phyloP scores from a whole-genome alignment of 2,797 vertebrate genomes.

The Calcarius lapponicus region DNA sequence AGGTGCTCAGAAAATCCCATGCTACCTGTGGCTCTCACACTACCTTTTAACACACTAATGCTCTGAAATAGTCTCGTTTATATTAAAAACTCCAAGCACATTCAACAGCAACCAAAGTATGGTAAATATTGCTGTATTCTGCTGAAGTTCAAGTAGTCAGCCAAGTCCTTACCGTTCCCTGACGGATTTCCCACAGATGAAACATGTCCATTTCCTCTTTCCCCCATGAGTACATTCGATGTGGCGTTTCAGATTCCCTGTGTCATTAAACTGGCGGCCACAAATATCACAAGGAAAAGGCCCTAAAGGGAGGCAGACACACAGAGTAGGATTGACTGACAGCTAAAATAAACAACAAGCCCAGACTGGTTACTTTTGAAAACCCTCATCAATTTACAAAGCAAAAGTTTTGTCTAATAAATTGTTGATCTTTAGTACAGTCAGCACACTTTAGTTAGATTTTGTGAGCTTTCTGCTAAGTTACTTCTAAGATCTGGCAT shows the following conservation, averaged over 20 bases:
- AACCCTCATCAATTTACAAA: not conserved
- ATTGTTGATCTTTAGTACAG: not conserved
- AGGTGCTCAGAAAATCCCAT: not conserved
- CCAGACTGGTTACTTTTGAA: not conserved
- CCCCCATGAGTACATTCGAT: slow-evolving; percentile 98
- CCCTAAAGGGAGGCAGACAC: slow-evolving; percentile 73
- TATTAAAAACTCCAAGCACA: not conserved
- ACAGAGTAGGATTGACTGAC: not conserved
- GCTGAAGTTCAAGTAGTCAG: not conserved
- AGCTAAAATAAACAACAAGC: not conserved
- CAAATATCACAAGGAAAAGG: slow-evolving; percentile 98
- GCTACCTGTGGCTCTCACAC: not conserved
- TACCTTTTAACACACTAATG: not conserved
- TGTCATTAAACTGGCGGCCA: slow-evolving; percentile 97
- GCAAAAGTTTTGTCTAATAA: not conserved
- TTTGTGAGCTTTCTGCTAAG: not conserved
- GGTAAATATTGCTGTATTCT: not conserved
- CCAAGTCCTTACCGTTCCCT: slow-evolving; percentile 86
- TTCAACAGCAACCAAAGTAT: not conserved
- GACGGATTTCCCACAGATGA: slow-evolving; percentile 95
- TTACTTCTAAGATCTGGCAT: not conserved
- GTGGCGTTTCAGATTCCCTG: slow-evolving; percentile 94
- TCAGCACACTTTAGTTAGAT: not conserved
- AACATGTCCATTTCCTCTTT: slow-evolving; percentile 97
- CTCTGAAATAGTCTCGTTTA: not conserved